phyloP scores from a whole-genome alignment of 1,140 invertebrate species.

The Lerema accius region DNA sequence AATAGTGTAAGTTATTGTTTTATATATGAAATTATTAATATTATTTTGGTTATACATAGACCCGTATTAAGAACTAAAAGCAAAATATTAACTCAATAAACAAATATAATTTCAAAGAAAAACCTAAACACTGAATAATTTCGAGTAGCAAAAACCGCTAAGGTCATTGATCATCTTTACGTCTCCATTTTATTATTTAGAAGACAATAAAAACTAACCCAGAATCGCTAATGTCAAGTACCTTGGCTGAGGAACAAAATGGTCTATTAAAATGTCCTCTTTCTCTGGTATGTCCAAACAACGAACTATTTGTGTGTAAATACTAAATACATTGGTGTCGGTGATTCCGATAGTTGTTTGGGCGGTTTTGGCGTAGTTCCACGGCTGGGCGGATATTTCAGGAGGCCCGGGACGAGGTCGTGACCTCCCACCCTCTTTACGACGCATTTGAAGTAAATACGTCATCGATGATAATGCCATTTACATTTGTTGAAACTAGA shows the following conservation, averaged over 20 bases:
- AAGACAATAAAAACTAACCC: neutral
- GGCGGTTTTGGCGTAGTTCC: conserved; percentile 53
- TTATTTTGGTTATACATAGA: too few species aligned
- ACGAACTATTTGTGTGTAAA: conserved; percentile 25
- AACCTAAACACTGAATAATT: too few species aligned
- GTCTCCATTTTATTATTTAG: neutral
- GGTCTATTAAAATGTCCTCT: conserved; percentile 1
- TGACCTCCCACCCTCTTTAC: conserved; percentile 52
- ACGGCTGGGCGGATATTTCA: conserved; percentile 55
- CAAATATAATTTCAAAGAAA: too few species aligned
- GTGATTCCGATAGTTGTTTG: conserved; percentile 36
- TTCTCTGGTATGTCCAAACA: conserved; percentile 19
- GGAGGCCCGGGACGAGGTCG: conserved; percentile 52
- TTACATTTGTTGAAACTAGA: too few species aligned
- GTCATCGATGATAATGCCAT: neutral
- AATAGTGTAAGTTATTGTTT: too few species aligned
- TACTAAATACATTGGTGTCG: conserved; percentile 21
- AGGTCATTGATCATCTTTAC: neutral
- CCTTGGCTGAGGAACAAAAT: neutral
- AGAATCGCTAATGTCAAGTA: neutral
- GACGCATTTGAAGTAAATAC: conserved; percentile 5
- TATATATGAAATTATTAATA: too few species aligned
- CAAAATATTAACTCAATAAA: too few species aligned
- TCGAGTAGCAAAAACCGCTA: neutral
- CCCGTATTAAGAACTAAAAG: too few species aligned